These are phyloP conservation scores for Trigoniulus corallinus DNA, from an alignment of 1,140 invertebrate species.

Conservation along the genomic window DNA sequence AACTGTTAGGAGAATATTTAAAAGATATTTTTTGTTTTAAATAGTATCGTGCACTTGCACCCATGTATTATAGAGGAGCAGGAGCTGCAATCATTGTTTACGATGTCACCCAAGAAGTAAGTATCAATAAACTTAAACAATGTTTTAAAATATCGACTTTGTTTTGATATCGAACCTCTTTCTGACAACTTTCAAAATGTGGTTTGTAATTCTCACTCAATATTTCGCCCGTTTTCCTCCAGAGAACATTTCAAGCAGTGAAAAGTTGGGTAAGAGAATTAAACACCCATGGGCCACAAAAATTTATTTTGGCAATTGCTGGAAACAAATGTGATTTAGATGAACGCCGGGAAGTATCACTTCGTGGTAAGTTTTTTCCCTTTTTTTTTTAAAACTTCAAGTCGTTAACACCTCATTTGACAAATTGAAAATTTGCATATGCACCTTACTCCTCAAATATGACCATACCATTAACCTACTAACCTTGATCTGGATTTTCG, in stretches of 20 bases:
- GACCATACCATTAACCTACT: too few species aligned
- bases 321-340: slow-evolving; percentile 29
- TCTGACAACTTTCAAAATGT: background rate
- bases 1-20: background rate
- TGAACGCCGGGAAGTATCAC: slow-evolving; percentile 12
- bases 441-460: too few species aligned
- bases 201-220: background rate
- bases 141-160: too few species aligned
- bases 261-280: slow-evolving; percentile 29
- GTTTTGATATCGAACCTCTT: background rate
- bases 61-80: slow-evolving; percentile 86
- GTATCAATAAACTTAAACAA: slow-evolving; percentile 68
- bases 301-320: slow-evolving; percentile 27
- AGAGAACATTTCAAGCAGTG: slow-evolving; percentile 22
- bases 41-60: slow-evolving; percentile 77
- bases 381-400: slow-evolving; percentile 1
- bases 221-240: background rate
- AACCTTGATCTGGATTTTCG: too few species aligned
- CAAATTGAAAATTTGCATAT: too few species aligned
- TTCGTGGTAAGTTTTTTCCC: slow-evolving; percentile 10
- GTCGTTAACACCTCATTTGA: slow-evolving; percentile 1
- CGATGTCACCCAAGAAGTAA: slow-evolving; percentile 58
- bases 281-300: slow-evolving; percentile 20
- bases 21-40: slow-evolving; percentile 11
- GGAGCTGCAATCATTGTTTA: slow-evolving; percentile 82